Base-by-base conservation (phyloP, 2,113 vertebrate genomes). In the Nestor notabilis region DNA sequence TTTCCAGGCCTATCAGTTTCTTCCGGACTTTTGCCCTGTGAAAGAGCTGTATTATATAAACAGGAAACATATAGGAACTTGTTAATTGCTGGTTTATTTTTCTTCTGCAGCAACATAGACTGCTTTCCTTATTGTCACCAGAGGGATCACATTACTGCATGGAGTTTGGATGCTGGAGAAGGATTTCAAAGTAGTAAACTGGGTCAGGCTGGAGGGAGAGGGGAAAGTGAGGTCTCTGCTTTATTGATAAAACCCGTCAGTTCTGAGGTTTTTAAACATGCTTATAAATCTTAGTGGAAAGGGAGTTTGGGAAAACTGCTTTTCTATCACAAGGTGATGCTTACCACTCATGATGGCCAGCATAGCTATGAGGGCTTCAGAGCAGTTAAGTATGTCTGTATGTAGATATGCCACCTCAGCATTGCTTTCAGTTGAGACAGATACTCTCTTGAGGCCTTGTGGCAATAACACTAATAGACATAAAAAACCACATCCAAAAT, bases 31-130 rank as follows among this genome's bases (percentile, higher is more conserved):
- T 93, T 92, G 64, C 76, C 71, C 50, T 71, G 46, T 4, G 0
- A 93, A 89, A 89, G 63, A 39, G 71, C 49, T 63, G 41, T 83
- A 92, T 81, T 94, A 89, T 89, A 69, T 90, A 96, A 96, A 94
- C 95, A 96, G 97, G 96, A 96, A 97, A 92, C 85, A 83, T 91
- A 91, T 44, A 94, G 95, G 82, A 94, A 96, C 95, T 95, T 96
- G 91, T 90, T 95, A 97, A 96, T 93, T 93, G 85, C 71, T 66
- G 78, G 90, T 96, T 91, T 94, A 93, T 97, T 96, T 96, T 96
- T 88, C 92, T 96, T 94, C n/a, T 66, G 79, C 75, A 86, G 93
- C 75, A 94, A 66, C 2, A 5, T 70, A 95, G 77, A 35, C 77
- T 82, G 76, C 61, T 93, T 95, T 96, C 85, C 92, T 95, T 95